Conservation (phyloP, 2,888 invertebrate genomes). For the Piscicola geometra region DNA sequence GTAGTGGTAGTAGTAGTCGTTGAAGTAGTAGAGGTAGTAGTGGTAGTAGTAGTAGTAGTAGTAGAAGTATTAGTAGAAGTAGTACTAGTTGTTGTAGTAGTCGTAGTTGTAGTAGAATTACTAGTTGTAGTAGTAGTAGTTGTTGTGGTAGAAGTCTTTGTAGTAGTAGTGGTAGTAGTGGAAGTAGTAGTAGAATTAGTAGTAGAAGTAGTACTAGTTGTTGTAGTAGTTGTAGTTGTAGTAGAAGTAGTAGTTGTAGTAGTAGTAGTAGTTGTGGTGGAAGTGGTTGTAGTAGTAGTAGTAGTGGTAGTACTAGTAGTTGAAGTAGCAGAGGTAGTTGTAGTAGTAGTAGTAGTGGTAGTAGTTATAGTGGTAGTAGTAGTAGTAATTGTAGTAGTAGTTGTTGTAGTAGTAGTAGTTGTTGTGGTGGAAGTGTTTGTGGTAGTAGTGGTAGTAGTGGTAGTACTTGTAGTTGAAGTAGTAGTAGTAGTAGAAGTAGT, state of each 20-base stretch:
- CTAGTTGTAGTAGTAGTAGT: too few relatives aligned
- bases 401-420: conserved; percentile 30
- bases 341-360: conserved; percentile 13
- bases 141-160: too few relatives aligned
- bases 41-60: conserved; percentile 25
- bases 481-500: too few relatives aligned
- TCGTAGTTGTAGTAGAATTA: too few relatives aligned
- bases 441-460: conserved; percentile 38
- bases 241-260: too few relatives aligned
- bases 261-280: too few relatives aligned
- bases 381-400: conserved; percentile 33
- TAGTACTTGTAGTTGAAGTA: conserved; percentile 23
- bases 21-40: conserved; percentile 20
- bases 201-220: too few relatives aligned
- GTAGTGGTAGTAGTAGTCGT: conserved; percentile 19
- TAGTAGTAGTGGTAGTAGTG: too few relatives aligned
- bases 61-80: conserved; percentile 20
- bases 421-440: conserved; percentile 25
- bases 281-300: too few relatives aligned
- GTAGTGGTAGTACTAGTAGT: too few relatives aligned
- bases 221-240: too few relatives aligned
- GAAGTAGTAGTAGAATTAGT: too few relatives aligned
- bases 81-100: conserved; percentile 5
- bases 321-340: neutral
- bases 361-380: conserved; percentile 31